Percentiles rank a stretch among this genome's conserved stretches.
Conservation (phyloP, 2,888 invertebrate genomes). For the Caradrina clavipalpis region DNA sequence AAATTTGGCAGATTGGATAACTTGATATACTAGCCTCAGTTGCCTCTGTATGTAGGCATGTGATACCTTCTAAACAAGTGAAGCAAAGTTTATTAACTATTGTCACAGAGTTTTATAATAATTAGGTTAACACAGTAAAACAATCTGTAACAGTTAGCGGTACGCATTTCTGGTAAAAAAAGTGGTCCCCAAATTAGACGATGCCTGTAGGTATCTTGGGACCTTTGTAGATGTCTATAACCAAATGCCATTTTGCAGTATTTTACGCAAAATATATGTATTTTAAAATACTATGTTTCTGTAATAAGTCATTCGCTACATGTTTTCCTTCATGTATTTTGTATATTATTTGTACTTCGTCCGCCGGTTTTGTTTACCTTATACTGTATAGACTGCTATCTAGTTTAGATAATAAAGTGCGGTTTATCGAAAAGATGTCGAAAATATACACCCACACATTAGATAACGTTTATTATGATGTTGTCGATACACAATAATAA, state of each 20-base stretch:
- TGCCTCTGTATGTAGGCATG: neutral
- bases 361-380: constrained; percentile 14
- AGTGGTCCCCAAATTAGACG: no score
- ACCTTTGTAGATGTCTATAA: neutral
- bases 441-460: constrained; percentile 27
- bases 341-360: constrained; percentile 10
- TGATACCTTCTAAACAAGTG: no score
- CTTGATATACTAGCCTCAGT: no score
- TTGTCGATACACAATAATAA: constrained; percentile 22
- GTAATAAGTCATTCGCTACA: neutral
- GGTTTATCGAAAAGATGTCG: constrained; percentile 40
- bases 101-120: no score
- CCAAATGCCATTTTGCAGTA: neutral
- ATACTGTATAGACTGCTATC: constrained; percentile 37
- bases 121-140: no score
- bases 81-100: no score
- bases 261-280: neutral
- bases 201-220: no score
- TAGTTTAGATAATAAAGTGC: constrained; percentile 41
- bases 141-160: no score
- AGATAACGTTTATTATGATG: constrained; percentile 48
- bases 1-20: no score
- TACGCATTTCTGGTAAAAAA: no score
- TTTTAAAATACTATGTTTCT: neutral
- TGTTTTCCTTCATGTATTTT: constrained; percentile 7